Evolutionary conservation across 2,113 vertebrate genomes (phyloP).

Genomic region (Chaetodon auriga): DNA sequence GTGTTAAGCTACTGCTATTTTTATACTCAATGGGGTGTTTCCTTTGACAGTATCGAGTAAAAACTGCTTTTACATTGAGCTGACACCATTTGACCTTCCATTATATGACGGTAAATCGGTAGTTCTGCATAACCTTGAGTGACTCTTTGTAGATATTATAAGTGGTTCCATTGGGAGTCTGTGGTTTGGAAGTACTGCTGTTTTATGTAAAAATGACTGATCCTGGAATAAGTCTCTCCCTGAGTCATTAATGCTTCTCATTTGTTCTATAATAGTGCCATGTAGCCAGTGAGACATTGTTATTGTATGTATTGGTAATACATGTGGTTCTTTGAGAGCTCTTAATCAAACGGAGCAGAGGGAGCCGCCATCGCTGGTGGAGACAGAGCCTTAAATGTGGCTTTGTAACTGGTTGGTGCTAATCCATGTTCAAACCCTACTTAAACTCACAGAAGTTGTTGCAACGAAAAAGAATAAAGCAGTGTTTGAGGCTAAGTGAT

Average conservation of each 20-base stretch:
- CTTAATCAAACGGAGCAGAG: constrained; percentile 10
- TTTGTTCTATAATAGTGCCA: constrained; percentile 13
- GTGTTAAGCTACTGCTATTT: constrained; percentile 15
- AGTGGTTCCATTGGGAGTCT: constrained; percentile 10
- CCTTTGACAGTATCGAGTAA: not conserved
- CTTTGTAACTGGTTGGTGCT: constrained; percentile 25
- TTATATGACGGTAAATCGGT: constrained; percentile 19
- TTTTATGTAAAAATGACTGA: not conserved
- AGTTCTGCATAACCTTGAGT: constrained; percentile 4
- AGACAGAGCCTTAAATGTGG: constrained; percentile 28
- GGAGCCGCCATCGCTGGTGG: not conserved
- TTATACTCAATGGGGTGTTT: not conserved
- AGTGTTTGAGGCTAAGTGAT: not conserved
- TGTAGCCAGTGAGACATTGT: not conserved
- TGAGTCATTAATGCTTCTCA: not conserved
- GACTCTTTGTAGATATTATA: not conserved
- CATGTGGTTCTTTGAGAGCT: constrained; percentile 10
- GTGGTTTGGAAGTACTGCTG: constrained; percentile 10
- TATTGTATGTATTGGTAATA: not conserved
- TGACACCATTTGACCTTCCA: constrained; percentile 4
- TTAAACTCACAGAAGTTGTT: not conserved
- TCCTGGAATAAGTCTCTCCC: not conserved
- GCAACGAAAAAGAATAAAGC: constrained; percentile 3
- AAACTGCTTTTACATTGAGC: constrained; percentile 4
- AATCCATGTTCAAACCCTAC: constrained; percentile 12